These are phyloP conservation scores for Argyresthia albistria DNA, from an alignment of 2,888 invertebrate species.

Conservation along the genomic window DNA sequence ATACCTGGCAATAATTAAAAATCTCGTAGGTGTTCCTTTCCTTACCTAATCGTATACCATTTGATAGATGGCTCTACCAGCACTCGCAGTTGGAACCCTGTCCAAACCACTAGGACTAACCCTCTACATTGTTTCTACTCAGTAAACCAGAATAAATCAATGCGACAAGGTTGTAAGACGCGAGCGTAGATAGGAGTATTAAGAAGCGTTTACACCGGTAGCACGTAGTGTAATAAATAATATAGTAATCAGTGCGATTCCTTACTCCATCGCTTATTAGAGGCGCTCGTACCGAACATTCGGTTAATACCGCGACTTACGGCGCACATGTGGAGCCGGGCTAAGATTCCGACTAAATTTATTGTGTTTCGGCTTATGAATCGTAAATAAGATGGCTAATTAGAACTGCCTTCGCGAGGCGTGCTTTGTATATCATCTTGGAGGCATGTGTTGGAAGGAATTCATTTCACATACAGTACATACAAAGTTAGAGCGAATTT, in stretches of 20 bases:
- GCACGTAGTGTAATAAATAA: conserved; percentile 72
- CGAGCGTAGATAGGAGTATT: conserved; percentile 50
- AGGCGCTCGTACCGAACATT: conserved; percentile 69
- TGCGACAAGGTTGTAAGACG: conserved; percentile 46
- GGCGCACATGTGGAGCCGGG: conserved; percentile 62
- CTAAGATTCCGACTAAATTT: conserved; percentile 60
- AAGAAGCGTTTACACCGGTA: conserved; percentile 66
- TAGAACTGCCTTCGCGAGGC: conserved; percentile 40
- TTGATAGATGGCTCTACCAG: conserved; percentile 50
- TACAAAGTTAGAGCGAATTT: no score
- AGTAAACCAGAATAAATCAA: conserved; percentile 9
- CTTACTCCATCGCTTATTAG: conserved; percentile 70
- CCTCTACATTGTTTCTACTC: not conserved
- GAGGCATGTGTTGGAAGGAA: no score
- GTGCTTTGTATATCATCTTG: not conserved
- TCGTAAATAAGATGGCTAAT: conserved; percentile 70
- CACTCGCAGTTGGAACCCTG: conserved; percentile 32
- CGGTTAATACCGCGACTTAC: conserved; percentile 61
- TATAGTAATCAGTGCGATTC: conserved; percentile 71
- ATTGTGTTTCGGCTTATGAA: conserved; percentile 70
- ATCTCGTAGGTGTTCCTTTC: conserved; percentile 46
- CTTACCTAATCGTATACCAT: conserved; percentile 58
- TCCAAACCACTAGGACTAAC: conserved; percentile 15
- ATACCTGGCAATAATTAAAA: conserved; percentile 59
- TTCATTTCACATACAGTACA: no score